Evolutionary conservation across 2,797 vertebrate genomes (phyloP), one percentile per base, ranked within the genome.

Genomic region (Dromococcyx pavoninus): DNA sequence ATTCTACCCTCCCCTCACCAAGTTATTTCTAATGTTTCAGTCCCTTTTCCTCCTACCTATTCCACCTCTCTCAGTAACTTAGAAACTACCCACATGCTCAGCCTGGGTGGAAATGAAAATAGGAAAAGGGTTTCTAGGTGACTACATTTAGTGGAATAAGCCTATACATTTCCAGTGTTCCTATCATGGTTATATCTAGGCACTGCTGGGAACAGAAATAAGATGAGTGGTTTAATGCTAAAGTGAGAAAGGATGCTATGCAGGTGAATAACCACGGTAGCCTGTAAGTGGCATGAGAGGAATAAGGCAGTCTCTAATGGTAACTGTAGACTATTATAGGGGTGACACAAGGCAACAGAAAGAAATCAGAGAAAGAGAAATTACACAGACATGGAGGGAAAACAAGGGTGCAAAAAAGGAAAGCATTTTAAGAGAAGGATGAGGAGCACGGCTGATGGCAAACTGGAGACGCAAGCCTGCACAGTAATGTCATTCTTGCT

Each of bases 11-110:
- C 92, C 79, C 84, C 54, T 62, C 58, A 72, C 24, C 84, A 80
- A 95, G 91, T 95, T 91, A 91, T 72, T 95, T 70, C 80, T 53
- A 60, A 75, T 18, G 79, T 66, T 89, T 90, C 89, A 44, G 79
- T 60, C 51, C 60, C 76, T 77, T 91, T 79, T 73, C 87, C 86
- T 93, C 86, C 93, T 57, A 88, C 85, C 82, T 80, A 83, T 75
- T 88, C 74, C 89, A 89, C 56, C 66, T 82, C 93, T 75, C 72
- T 17, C 89, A 73, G 71, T 77, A 95, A 88, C 94, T 95, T 73
- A 57, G 89, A 94, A 94, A 93, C 91, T 92, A 81, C 92, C 91
- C 79, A 88, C 91, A 24, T 73, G 56, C 60, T 28, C 85, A 94
- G 77, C 67, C 81, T 61, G 32, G 75, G 67, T 72, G 44, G 62